Conservation (phyloP, 1,140 invertebrate genomes). For the Dysdera silvatica region DNA sequence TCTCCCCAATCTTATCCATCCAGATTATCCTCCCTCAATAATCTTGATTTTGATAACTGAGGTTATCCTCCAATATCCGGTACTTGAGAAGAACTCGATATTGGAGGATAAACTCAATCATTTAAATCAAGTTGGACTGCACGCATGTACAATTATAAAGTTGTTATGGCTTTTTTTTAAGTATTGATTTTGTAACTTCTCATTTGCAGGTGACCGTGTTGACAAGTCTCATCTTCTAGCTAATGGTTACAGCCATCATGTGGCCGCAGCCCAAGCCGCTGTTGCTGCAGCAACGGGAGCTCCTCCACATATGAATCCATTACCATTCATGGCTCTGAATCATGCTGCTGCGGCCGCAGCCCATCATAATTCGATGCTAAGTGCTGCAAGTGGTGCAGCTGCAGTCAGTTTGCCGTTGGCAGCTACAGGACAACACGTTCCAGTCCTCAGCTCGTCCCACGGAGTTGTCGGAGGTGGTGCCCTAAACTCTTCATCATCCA, state of each 20-base stretch:
- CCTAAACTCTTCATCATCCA: slow-evolving; percentile 1
- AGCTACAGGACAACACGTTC: slow-evolving; percentile 74
- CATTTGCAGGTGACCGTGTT: slow-evolving; percentile 57
- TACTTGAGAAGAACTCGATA: no score
- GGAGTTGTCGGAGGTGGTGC: background rate
- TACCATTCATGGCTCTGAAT: slow-evolving; percentile 52
- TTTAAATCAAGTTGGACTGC: no score
- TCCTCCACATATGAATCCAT: slow-evolving; percentile 77
- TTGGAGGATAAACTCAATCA: no score
- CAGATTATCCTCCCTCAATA: no score
- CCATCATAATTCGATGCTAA: no score
- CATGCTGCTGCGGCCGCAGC: slow-evolving; percentile 56
- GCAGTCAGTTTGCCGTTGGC: slow-evolving; percentile 55
- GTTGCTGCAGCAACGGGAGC: slow-evolving; percentile 25
- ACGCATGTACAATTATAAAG: no score
- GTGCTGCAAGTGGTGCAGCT: slow-evolving; percentile 57
- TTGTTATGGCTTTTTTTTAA: no score
- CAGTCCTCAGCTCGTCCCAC: background rate
- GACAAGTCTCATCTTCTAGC: slow-evolving; percentile 84
- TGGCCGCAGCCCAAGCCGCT: slow-evolving; percentile 23
- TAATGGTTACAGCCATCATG: slow-evolving; percentile 80
- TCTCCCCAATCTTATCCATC: no score
- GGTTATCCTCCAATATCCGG: no score
- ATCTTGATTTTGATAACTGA: no score
- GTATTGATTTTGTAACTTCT: no score